Evolutionary conservation across 2,888 invertebrate genomes (phyloP).

Genomic region (Drosophila borealis): DNA sequence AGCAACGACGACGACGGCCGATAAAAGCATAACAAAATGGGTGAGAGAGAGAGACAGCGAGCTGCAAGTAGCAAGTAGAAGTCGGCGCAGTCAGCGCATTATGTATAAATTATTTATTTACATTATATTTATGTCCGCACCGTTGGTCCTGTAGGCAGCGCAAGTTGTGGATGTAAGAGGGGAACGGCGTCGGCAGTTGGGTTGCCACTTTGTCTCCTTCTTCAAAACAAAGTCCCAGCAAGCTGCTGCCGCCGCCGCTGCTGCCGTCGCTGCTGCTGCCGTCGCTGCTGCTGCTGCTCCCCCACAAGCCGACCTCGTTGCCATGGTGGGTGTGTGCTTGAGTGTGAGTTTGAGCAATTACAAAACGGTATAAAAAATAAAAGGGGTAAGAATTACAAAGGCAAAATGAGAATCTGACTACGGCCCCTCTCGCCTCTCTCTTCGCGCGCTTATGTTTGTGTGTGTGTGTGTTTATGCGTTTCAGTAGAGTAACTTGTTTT

Average conservation of each 20-base stretch:
- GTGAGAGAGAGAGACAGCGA: conserved; percentile 52
- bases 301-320: conserved; percentile 21
- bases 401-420: conserved; percentile 35
- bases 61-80: conserved; percentile 18
- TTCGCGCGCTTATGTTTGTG: neutral
- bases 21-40: conserved; percentile 29
- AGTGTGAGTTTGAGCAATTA: conserved; percentile 42
- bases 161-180: neutral
- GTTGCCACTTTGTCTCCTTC: conserved; percentile 56
- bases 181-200: neutral
- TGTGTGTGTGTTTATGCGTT: neutral
- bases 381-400: conserved; percentile 41
- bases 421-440: neutral
- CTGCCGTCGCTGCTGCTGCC: conserved; percentile 7
- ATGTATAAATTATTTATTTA: conserved; percentile 80
- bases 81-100: conserved; percentile 62
- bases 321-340: conserved; percentile 30
- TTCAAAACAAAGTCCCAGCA: conserved; percentile 22
- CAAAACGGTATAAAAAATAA: conserved; percentile 22
- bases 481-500: conserved; percentile 38
- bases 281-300: neutral
- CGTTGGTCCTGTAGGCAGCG: neutral
- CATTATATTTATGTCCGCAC: conserved; percentile 66
- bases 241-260: conserved; percentile 10
- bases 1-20: conserved; percentile 4